Evolutionary conservation across 2,888 invertebrate genomes (phyloP).

Genomic region (Polydrusus pterygomalis): DNA sequence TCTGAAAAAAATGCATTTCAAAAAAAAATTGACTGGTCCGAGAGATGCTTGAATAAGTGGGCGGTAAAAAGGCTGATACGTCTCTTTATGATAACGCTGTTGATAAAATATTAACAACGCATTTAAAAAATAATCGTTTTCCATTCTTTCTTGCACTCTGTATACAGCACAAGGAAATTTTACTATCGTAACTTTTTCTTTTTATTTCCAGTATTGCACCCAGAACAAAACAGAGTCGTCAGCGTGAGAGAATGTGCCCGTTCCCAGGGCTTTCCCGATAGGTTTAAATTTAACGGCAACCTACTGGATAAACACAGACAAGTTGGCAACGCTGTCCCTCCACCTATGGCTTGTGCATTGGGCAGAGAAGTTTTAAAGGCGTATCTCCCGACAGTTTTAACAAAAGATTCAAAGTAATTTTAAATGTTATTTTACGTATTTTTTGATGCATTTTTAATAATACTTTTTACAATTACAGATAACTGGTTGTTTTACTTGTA

Average conservation of each 20-base stretch:
- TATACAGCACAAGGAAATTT: neutral
- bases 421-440: constrained; percentile 4
- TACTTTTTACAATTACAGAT: neutral
- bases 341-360: constrained; percentile 85
- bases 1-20: no score
- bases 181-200: neutral
- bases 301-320: constrained; percentile 87
- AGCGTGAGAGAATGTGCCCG: constrained; percentile 91
- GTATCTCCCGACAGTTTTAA: constrained; percentile 21
- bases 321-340: constrained; percentile 93
- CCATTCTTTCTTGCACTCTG: neutral
- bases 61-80: no score
- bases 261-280: constrained; percentile 89
- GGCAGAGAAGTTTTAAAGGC: constrained; percentile 83
- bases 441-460: neutral
- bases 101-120: no score
- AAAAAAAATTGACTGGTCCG: no score
- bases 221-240: constrained; percentile 86
- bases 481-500: neutral
- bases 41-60: no score
- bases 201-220: constrained; percentile 79
- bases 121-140: neutral
- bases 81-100: no score
- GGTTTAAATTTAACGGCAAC: constrained; percentile 83
- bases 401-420: constrained; percentile 13